Base-by-base conservation (phyloP, 2,888 invertebrate genomes). In the Lypha dubia region DNA sequence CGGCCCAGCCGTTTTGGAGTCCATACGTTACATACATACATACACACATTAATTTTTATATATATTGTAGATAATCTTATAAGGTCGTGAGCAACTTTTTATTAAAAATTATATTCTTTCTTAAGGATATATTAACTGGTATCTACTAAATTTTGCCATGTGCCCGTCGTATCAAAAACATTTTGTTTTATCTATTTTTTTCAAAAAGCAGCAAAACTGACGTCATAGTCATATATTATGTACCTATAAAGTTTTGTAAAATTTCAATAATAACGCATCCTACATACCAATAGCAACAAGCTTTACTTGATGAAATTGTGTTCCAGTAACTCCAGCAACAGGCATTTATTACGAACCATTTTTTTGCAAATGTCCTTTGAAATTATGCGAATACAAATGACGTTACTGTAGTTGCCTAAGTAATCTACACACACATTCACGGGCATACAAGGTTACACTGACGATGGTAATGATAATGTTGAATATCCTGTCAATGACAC, bases 401-500 rank as follows among this genome's bases (percentile, higher is more conserved):
- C 63, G 63, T 71, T 67, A 20, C 24, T 24, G 32, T 17, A 49
- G 22, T 35, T 75, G 20, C n/a, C 44, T 53, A n/a, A 24, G 41
- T 28, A 20, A 28, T 7, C 28, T 20, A 22, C 67, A 35, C 68
- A 46, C 9, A 28, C 58, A 28, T 8, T 20, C 44, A 32, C 35
- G 35, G 11, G 22, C 13, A 5, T 15, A 35, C 46, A 79, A 71
- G 77, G 62, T 53, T 63, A n/a, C 28, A 20, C 11, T 53, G 63
- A 17, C 6, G 35, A 35, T 49, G 9, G 35, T 60, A 9, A 35
- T 49, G 38, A 58, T 68, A 13, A 35, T 24, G 53, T 41, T 32
- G 15, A 44, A 44, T 44, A 63, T 63, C 62, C 70, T 71, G 53
- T 53, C 70, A 79, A 71, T 79, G 79, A 79, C 71, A 79, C 35